phyloP scores from a whole-genome alignment of 2,797 vertebrate species.

The Toxotes lorentzi region DNA sequence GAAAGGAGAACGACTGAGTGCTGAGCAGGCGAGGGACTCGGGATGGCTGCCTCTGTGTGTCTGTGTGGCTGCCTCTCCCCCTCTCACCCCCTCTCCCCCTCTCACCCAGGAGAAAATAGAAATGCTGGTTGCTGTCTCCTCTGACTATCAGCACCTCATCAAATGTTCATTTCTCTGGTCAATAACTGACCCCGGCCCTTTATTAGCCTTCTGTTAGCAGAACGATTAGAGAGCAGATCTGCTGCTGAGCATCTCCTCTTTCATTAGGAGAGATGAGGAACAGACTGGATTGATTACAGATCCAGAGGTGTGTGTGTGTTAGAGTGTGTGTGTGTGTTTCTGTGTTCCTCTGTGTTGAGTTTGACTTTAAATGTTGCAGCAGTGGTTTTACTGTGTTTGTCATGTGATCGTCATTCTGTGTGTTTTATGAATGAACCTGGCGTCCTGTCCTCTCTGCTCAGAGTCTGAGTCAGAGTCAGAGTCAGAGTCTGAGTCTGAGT shows the following conservation, averaged over 20 bases:
- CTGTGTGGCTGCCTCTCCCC: conserved; percentile 2
- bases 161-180: conserved; percentile 60
- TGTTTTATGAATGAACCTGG: no score
- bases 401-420: no score
- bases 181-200: conserved; percentile 59
- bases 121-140: conserved; percentile 3
- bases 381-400: no score
- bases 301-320: not conserved
- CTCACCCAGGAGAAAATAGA: conserved; percentile 23
- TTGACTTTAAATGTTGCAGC: no score
- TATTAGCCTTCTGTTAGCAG: conserved; percentile 59
- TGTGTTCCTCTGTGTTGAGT: no score
- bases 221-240: conserved; percentile 49
- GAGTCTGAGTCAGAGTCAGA: no score
- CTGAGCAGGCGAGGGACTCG: no score
- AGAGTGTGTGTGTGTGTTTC: not conserved
- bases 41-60: not conserved
- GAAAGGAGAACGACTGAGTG: no score
- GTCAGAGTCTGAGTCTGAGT: no score
- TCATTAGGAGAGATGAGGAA: conserved; percentile 53
- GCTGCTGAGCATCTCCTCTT: conserved; percentile 51
- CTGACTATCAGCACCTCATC: conserved; percentile 42
- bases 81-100: not conserved
- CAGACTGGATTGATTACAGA: conserved; percentile 35
- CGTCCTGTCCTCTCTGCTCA: no score